Percentiles rank a stretch among this genome's conserved stretches.
Conservation (phyloP, 2,888 invertebrate species). For the Lycocerus yunnanus region DNA sequence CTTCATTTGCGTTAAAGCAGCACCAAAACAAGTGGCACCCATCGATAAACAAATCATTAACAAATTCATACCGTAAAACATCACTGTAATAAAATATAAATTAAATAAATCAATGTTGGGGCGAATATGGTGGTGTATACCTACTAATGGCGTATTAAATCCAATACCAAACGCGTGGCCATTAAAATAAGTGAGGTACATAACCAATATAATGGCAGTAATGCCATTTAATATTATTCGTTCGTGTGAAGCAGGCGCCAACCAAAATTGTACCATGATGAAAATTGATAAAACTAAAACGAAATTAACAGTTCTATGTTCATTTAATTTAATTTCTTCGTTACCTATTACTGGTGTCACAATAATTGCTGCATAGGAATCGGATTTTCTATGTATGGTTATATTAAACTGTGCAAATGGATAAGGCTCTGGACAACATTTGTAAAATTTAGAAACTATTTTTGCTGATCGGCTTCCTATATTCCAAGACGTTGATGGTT, state of each 20-base stretch:
- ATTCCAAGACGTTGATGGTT: background rate
- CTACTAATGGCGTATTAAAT: constrained; percentile 60
- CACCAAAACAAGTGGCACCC: constrained; percentile 58
- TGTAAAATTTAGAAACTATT: background rate
- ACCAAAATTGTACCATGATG: constrained; percentile 66
- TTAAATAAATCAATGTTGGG: background rate
- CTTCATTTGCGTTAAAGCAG: constrained; percentile 58
- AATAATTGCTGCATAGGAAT: constrained; percentile 65
- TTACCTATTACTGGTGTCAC: constrained; percentile 65
- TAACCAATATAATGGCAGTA: constrained; percentile 61
- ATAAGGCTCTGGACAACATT: constrained; percentile 63
- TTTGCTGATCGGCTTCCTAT: background rate
- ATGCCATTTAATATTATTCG: constrained; percentile 66
- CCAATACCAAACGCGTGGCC: constrained; percentile 62
- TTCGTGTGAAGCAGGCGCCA: constrained; percentile 69
- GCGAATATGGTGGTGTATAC: constrained; percentile 48
- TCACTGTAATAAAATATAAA: constrained; percentile 56
- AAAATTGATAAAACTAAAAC: constrained; percentile 62
- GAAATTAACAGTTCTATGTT: background rate
- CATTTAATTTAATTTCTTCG: constrained; percentile 16
- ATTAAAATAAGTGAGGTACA: constrained; percentile 67
- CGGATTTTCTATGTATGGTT: constrained; percentile 60
- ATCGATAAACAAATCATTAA: constrained; percentile 60
- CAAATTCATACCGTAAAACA: constrained; percentile 61
- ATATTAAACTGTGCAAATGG: constrained; percentile 59